Base-by-base conservation (phyloP, 2,888 invertebrate genomes). In the Trichogramma evanescens region DNA sequence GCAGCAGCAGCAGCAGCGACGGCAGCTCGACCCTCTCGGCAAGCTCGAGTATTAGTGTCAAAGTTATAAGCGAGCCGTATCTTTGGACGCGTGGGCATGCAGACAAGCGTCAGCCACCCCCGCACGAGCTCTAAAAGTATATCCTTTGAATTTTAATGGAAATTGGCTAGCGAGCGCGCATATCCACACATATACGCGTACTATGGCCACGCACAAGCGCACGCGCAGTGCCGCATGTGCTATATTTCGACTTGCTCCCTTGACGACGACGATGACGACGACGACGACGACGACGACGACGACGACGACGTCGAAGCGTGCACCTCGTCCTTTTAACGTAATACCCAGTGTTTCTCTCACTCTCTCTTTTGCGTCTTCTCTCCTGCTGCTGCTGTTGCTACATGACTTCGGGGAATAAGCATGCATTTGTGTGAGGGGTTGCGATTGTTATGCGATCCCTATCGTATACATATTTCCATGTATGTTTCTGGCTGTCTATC, bases 91-190 rank as follows among this genome's bases (percentile, higher is more conserved):
- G 56, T 10, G 42, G 53, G 44, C 41, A 42, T 41, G 58, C 45
- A 13, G 13, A 13, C 13, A 13, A 13, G 13, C 13, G 13, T 13
- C 13, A 13, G 13, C 13, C 13, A 13, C 13, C 41, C 48, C 39
- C 38, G 48, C 43, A 10, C 50, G 45, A 40, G 44, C 13, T 13
- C 13, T 2, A 13, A 13, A 13, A 13, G 13, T 13, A 13, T 59
- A 58, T 61, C 64, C 63, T 61, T 65, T 64, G 65, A 66, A 66
- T 66, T 66, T 66, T 66, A 64, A 66, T 65, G 59, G 58, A 58
- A 58, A 13, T 13, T 61, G 48, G 46, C 61, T 51, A 57, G 50
- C 54, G 52, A 39, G 42, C 8, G 48, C 52, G 26, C 38, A 10
- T 13, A 39, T 44, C 13, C 42, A 13, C 39, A 13, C 46, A 4